Percentiles rank a stretch among this genome's conserved stretches.
These are phyloP conservation scores for Scotopteryx bipunctaria DNA, from an alignment of 2,888 invertebrate species.

Conservation along the genomic window DNA sequence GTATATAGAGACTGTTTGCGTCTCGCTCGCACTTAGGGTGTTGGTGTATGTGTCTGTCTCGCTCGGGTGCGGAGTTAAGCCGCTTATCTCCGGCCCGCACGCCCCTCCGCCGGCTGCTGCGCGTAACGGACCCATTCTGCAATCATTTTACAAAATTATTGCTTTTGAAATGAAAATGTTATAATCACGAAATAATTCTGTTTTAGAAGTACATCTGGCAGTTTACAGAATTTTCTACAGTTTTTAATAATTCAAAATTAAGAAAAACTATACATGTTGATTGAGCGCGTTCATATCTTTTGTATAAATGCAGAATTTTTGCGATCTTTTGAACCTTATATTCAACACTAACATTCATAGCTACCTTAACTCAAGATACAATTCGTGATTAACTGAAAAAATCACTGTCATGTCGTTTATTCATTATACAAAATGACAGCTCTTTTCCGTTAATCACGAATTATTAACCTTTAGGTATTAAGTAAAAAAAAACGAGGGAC, in stretches of 20 bases:
- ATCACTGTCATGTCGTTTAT: too few relatives aligned
- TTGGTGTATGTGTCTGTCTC: constrained; percentile 49
- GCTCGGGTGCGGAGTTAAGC: constrained; percentile 75
- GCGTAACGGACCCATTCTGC: constrained; percentile 69
- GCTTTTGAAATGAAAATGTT: constrained; percentile 18
- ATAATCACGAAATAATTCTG: neutral
- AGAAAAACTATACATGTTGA: neutral
- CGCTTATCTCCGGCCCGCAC: constrained; percentile 82
- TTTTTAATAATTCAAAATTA: too few relatives aligned
- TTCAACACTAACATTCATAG: too few relatives aligned
- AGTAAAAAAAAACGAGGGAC: too few relatives aligned
- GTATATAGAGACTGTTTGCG: constrained; percentile 66
- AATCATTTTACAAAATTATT: constrained; percentile 27
- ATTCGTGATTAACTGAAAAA: too few relatives aligned
- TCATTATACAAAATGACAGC: too few relatives aligned
- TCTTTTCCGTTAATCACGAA: too few relatives aligned
- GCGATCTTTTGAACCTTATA: too few relatives aligned
- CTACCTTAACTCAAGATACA: too few relatives aligned
- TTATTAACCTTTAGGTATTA: too few relatives aligned
- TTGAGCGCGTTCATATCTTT: constrained; percentile 3
- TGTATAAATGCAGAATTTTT: too few relatives aligned
- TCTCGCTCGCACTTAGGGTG: constrained; percentile 48
- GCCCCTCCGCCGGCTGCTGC: constrained; percentile 75
- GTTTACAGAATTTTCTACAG: too few relatives aligned
- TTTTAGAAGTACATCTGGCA: neutral